Evolutionary conservation across 23 tunicate genomes (phyloP).

Genomic region (Corella eumyota): DNA sequence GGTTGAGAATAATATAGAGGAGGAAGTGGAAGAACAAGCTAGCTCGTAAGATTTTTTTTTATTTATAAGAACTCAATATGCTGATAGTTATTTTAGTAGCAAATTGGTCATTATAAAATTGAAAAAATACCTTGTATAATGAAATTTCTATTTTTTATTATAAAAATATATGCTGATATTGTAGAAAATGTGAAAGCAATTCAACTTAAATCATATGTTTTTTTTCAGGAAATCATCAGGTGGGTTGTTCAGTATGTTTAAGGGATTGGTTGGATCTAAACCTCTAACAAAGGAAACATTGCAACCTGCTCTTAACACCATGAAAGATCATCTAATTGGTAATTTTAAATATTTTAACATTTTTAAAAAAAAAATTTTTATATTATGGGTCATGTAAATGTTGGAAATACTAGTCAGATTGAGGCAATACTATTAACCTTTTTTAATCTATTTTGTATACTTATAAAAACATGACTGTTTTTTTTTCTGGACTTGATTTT

Average conservation of each 20-base stretch:
- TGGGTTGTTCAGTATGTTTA: slow-evolving; percentile 83
- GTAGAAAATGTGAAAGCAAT: too few relatives aligned
- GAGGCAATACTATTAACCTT: neutral
- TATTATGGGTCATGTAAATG: neutral
- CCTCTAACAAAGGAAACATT: slow-evolving; percentile 84
- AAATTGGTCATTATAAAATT: too few relatives aligned
- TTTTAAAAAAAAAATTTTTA: neutral
- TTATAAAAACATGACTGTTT: too few relatives aligned
- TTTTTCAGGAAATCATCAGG: slow-evolving; percentile 38
- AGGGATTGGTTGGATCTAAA: slow-evolving; percentile 82
- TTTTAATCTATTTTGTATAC: neutral
- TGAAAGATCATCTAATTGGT: slow-evolving; percentile 87
- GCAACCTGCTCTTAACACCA: slow-evolving; percentile 73
- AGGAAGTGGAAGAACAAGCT: neutral
- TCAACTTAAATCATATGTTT: neutral
- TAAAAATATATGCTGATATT: too few relatives aligned
- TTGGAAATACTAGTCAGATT: neutral
- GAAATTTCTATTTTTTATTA: too few relatives aligned
- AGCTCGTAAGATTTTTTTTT: neutral
- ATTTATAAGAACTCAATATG: too few relatives aligned
- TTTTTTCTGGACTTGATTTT: too few relatives aligned
- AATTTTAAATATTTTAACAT: neutral
- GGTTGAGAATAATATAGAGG: slow-evolving; percentile 20
- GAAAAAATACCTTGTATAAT: too few relatives aligned
- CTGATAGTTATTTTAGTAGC: too few relatives aligned